Evolutionary conservation across 2,888 invertebrate genomes (phyloP).

Genomic region (Auanema freiburgensis): DNA sequence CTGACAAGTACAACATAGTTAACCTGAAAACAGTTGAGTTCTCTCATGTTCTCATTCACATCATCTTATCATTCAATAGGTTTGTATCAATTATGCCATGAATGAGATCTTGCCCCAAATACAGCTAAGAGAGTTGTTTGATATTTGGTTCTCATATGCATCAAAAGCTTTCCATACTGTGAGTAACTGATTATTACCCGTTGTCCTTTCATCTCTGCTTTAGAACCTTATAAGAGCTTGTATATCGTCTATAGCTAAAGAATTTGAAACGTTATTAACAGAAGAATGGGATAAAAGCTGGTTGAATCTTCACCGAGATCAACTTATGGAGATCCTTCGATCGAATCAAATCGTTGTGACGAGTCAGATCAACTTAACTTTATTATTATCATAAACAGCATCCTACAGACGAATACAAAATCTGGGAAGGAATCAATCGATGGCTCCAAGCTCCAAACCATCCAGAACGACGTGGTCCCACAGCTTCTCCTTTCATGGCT

Average conservation of each 20-base stretch:
- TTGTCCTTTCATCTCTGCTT: not conserved
- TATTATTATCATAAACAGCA: not conserved
- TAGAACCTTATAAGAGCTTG: conserved; percentile 52
- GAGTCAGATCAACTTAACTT: conserved; percentile 35
- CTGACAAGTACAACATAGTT: conserved; percentile 67
- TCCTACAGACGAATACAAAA: conserved; percentile 65
- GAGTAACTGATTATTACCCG: not conserved
- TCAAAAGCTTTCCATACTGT: conserved; percentile 64
- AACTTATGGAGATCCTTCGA: conserved; percentile 66
- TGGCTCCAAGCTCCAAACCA: conserved; percentile 65
- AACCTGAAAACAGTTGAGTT: conserved; percentile 62
- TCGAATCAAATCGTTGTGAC: conserved; percentile 64
- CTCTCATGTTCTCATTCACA: not conserved
- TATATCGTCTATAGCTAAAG: conserved; percentile 50
- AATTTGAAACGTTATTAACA: conserved; percentile 50
- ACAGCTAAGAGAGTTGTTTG: conserved; percentile 66
- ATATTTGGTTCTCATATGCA: conserved; percentile 68
- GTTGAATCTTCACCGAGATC: conserved; percentile 65
- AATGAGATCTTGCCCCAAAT: conserved; percentile 65
- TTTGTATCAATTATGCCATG: conserved; percentile 66
- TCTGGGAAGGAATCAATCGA: conserved; percentile 65
- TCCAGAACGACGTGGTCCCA: conserved; percentile 60
- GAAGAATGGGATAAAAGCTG: conserved; percentile 66
- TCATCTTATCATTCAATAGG: conserved; percentile 37
- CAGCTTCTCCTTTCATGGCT: conserved; percentile 47